Evolutionary conservation across 2,888 invertebrate species (phyloP), one percentile per base, ranked within the genome.

Genomic region (Bombylius discolor): DNA sequence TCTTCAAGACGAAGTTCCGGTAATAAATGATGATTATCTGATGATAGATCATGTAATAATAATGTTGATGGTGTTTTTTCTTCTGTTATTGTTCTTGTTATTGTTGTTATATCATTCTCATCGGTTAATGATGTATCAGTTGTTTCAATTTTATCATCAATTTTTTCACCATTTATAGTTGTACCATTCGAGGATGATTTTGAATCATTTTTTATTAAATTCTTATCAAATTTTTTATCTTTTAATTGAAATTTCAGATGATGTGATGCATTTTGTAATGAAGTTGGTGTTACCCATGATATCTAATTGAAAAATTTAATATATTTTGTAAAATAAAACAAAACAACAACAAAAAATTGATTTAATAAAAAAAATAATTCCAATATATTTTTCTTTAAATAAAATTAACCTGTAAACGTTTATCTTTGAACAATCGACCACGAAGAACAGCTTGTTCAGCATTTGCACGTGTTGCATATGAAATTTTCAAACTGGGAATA

Each of bases 1-100:
- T 85, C 87, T 64, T 87, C 87, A 12, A 92, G 79, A 31, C 88
- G 79, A 54, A 85, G 76, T 66, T 88, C 82, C 62, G 83, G 83
- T 55, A 79, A 62, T 49, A 68, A 68, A 57, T 72, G 34, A 7
- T 7, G 8, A 36, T 36, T 8, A 42, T 42, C 39, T 42, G 8
- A 4, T 42, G 39, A 11, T 11, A 42, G 11, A 11, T 11, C 4
- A 42, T 42, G 8, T 23, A 23, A 23, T 23, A 3, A 23, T 23
- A 23, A 23, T 23, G 23, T 11, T 11, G 39, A 42, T 42, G 39
- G 50, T 76, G 70, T 64, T 74, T 77, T 62, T 70, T 71, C 53
- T 66, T 67, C 70, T 36, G 6, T 49, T 55, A 14, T 49, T 58
- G 36, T 61, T 56, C n/a, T 58, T 59, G 39, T 11, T 11, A 11